Evolutionary conservation across 2,888 invertebrate species (phyloP), one percentile per base, ranked within the genome.

Genomic region (Drosophila gaucha): DNA sequence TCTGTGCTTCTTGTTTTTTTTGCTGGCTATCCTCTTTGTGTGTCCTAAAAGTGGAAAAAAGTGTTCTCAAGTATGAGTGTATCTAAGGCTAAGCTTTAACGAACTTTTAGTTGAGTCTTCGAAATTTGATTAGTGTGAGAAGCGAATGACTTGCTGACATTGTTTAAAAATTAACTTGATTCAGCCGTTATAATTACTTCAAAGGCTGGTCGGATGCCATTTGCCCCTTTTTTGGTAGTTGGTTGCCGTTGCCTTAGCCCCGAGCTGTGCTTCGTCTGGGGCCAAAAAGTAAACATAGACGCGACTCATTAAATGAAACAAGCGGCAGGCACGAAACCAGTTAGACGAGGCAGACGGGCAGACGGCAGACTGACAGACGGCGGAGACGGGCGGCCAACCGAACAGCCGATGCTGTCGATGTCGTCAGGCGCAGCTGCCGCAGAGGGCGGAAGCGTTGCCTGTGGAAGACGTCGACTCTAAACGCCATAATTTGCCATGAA

Each of bases 401-500:
- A 59, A 57, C 66, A 66, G 64, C 57, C 43, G 54, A 47, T 55
- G 36, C 46, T 31, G 46, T 63, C 63, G 69, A 43, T 69, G 66
- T 47, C 72, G 62, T 52, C 33, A 47, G 55, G 72, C 57, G 50
- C 8, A 54, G 64, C 58, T 70, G 60, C 56, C 26, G 10, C 52
- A 52, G 68, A 56, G 28, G 41, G 41, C 31, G 65, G 58, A 47
- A 72, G 71, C 54, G 33, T 35, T 58, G 65, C 33, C 51, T 52
- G 44, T 46, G 49, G 33, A 59, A 52, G 49, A 58, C 65, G 31
- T 22, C 62, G 54, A 14, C 44, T 64, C 78, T 82, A 78, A 83
- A 86, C 72, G 86, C 74, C 84, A 84, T 85, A 85, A 86, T 85
- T 84, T 80, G 84, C 86, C 74, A 77, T 85, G 79, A 86, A 84